Evolutionary conservation across 2,113 vertebrate genomes (phyloP).

Genomic region (Hiodon alosoides): DNA sequence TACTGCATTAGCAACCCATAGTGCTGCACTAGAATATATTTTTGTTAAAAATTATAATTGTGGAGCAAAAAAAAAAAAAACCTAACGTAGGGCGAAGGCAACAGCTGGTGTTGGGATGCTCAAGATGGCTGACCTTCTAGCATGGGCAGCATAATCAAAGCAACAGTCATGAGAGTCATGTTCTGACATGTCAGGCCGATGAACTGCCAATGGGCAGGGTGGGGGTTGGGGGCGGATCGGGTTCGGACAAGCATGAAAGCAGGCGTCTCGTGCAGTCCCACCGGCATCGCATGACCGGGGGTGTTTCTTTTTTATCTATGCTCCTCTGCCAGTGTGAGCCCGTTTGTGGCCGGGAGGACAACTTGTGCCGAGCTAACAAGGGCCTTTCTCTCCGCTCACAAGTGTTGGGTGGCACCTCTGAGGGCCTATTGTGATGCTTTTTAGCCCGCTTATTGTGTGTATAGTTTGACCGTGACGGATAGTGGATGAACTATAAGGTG

Average conservation of each 20-base stretch:
- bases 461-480: background rate
- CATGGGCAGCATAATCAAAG: slow-evolving; percentile 48
- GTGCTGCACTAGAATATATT: background rate
- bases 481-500: slow-evolving; percentile 4
- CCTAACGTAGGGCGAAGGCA: slow-evolving; percentile 27
- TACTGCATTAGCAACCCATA: background rate
- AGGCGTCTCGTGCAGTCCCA: slow-evolving; percentile 25
- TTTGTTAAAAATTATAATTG: background rate
- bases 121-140: slow-evolving; percentile 42
- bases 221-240: slow-evolving; percentile 16
- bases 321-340: slow-evolving; percentile 33
- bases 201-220: slow-evolving; percentile 19
- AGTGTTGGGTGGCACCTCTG: no score
- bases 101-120: slow-evolving; percentile 19
- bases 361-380: no score
- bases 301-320: slow-evolving; percentile 42
- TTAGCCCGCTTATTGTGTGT: no score
- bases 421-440: no score
- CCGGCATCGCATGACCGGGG: slow-evolving; percentile 30
- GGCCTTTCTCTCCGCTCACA: no score
- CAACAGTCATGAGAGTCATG: slow-evolving; percentile 30
- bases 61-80: background rate
- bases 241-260: slow-evolving; percentile 41
- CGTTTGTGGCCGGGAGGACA: no score
- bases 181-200: slow-evolving; percentile 16